Percentiles rank a stretch among this genome's conserved stretches.
Evolutionary conservation across 1,140 invertebrate species (phyloP).

Genomic region (Diploscapter pachys): DNA sequence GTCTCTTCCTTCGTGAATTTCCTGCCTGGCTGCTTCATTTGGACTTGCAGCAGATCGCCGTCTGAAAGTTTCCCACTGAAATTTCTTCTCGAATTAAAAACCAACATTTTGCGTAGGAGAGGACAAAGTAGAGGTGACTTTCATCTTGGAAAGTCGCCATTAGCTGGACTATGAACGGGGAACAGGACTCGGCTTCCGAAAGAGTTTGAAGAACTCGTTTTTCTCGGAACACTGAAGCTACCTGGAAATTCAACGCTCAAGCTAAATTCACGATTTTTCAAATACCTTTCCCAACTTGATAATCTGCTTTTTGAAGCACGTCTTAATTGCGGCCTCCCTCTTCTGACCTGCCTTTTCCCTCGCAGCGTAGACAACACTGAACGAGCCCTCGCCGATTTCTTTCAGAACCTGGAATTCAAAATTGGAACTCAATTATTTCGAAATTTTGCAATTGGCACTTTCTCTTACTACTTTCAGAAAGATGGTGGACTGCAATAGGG

Average conservation of each 20-base stretch:
- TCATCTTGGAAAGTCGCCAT: constrained; percentile 93
- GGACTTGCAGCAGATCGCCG: constrained; percentile 83
- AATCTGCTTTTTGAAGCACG: constrained; percentile 34
- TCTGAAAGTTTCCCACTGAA: constrained; percentile 63
- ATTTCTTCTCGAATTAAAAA: constrained; percentile 1
- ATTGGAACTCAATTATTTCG: background rate
- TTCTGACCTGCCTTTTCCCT: background rate
- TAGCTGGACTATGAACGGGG: constrained; percentile 83
- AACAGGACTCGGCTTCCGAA: constrained; percentile 45
- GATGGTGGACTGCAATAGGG: background rate
- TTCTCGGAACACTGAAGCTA: constrained; percentile 71
- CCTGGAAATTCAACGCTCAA: constrained; percentile 21
- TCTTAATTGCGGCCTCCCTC: constrained; percentile 20
- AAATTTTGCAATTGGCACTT: background rate
- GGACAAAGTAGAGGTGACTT: constrained; percentile 87
- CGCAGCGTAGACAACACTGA: constrained; percentile 24
- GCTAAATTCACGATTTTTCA: background rate
- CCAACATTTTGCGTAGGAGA: constrained; percentile 75
- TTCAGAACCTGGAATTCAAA: constrained; percentile 20
- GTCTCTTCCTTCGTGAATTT: constrained; percentile 82
- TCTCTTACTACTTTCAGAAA: background rate
- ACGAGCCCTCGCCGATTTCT: constrained; percentile 33
- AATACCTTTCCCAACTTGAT: constrained; percentile 30
- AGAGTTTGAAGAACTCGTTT: constrained; percentile 73
- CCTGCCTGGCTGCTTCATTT: constrained; percentile 75